Evolutionary conservation across 2,113 vertebrate genomes (phyloP), one percentile per base, ranked within the genome.

Genomic region (Lepus europaeus): DNA sequence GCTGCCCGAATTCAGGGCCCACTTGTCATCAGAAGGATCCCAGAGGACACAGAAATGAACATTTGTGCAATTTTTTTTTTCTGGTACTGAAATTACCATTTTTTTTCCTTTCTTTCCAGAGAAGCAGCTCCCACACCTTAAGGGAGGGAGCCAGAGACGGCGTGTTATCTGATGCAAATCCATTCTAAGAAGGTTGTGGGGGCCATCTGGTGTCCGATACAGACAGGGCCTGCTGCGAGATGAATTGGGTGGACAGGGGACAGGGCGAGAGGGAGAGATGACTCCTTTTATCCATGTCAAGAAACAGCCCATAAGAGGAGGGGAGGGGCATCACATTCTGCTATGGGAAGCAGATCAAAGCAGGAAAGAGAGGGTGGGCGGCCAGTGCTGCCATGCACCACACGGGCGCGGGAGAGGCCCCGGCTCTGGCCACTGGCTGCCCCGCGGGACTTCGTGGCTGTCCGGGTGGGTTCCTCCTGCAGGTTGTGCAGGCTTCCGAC

Each of bases 161-260:
- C 89, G 70, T 39, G 66, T 70, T 36, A 69, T 93, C 86, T 16
- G 51, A 96, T 93, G 95, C 95, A 96, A 95, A 97, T 96, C 89
- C 85, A 61, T 87, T 96, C 96, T 96, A 23, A 89, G 97, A 96
- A 97, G 97, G 96, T 95, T 96, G 97, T 97, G 97, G 95, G 97
- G 96, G 97, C 97, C 97, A 97, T 93, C 97, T 97, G 97, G 96
- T 97, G 97, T 97, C 97, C 95, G 0, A 73, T 45, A 53, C 89
- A 72, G 96, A 97, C 96, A 97, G 97, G 97, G 45, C 85, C 33
- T 70, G 85, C 90, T 53, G 68, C 8, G 27, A 70, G 83, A 88
- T 33, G 80, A 51, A 51, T 39, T 9, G 16, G 33, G 64, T 89
- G 85, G 85, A 89, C 63, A 49, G 53, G 94, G 86, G 53, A 73